Evolutionary conservation across 1,140 invertebrate species (phyloP).

Genomic region (Diachasma alloeum): DNA sequence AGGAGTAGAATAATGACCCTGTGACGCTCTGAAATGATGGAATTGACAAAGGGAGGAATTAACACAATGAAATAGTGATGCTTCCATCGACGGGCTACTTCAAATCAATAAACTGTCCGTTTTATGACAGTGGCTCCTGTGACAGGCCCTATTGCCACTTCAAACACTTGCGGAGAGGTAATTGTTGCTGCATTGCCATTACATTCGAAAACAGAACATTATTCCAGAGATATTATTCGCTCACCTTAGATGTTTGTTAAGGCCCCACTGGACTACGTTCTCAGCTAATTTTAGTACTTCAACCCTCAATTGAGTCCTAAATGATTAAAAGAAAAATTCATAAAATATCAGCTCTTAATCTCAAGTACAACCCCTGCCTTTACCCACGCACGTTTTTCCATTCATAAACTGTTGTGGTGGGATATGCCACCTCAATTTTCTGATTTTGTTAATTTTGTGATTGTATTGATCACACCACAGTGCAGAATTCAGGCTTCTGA

Average conservation of each 20-base stretch:
- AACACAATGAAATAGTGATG: slow-evolving; percentile 69
- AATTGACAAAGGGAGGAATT: neutral
- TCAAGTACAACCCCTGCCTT: neutral
- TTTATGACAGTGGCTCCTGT: slow-evolving; percentile 80
- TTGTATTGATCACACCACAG: no score
- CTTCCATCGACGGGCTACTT: slow-evolving; percentile 87
- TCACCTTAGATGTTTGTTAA: no score
- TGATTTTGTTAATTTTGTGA: no score
- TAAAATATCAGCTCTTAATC: neutral
- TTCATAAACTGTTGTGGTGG: no score
- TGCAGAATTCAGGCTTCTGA: no score
- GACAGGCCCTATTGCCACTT: slow-evolving; percentile 90
- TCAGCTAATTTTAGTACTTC: no score
- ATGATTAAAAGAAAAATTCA: no score
- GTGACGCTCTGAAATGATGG: neutral
- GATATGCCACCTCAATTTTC: no score
- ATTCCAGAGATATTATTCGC: no score
- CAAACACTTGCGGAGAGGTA: slow-evolving; percentile 79
- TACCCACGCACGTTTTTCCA: no score
- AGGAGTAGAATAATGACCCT: neutral
- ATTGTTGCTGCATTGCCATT: slow-evolving; percentile 23
- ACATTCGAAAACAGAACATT: neutral
- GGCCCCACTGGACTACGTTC: no score
- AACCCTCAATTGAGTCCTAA: no score
- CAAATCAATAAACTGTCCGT: slow-evolving; percentile 83